These are phyloP conservation scores for Jaculus jaculus DNA, from an alignment of 2,113 vertebrate species.

Conservation along the genomic window DNA sequence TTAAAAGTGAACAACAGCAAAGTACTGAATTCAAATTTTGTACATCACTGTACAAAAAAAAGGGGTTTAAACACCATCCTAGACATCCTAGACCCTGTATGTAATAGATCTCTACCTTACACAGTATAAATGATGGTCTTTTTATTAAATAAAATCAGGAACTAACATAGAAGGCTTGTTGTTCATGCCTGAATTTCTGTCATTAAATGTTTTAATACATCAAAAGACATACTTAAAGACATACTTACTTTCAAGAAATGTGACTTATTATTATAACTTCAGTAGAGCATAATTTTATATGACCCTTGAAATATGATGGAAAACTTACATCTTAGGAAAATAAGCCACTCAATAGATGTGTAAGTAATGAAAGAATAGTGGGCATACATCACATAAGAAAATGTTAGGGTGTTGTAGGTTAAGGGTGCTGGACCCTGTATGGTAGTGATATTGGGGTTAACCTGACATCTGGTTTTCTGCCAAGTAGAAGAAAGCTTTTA, in stretches of 20 bases:
- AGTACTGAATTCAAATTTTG: slow-evolving; percentile 13
- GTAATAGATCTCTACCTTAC: background rate
- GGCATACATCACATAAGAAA: background rate
- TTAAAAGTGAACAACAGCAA: slow-evolving; percentile 3
- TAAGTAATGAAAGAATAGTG: background rate
- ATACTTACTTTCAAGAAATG: background rate
- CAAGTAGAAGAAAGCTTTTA: background rate
- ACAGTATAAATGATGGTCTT: background rate
- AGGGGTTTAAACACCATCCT: background rate
- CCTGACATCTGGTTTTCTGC: background rate
- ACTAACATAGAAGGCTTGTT: background rate
- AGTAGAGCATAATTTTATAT: background rate
- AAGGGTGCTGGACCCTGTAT: background rate
- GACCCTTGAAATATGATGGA: slow-evolving; percentile 17
- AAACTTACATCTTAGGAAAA: background rate
- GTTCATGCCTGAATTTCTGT: background rate
- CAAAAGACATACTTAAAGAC: background rate
- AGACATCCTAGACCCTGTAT: no score
- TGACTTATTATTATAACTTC: background rate
- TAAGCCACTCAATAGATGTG: background rate
- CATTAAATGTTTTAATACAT: background rate
- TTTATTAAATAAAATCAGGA: slow-evolving; percentile 33
- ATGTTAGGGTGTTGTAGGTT: background rate
- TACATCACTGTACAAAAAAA: background rate
- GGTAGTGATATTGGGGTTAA: background rate